These are phyloP conservation scores for Meiosimyza decipiens DNA, from an alignment of 2,888 invertebrate species.

Conservation along the genomic window DNA sequence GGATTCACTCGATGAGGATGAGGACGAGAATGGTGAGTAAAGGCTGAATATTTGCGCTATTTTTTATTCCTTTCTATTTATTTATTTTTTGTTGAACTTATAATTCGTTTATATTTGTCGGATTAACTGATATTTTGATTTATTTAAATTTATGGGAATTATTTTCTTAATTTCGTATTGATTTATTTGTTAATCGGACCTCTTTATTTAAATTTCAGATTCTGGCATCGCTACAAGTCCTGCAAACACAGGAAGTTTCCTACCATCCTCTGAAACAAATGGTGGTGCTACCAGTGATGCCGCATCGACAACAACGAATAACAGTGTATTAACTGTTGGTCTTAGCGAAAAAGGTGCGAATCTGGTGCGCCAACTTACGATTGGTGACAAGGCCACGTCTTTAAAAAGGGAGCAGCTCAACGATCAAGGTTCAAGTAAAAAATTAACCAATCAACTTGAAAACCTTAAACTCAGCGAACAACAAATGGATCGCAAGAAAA, in stretches of 20 bases:
- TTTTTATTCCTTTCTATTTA: neutral
- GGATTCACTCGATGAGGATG: slow-evolving; percentile 69
- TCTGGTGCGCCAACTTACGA: slow-evolving; percentile 57
- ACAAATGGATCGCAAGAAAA: slow-evolving; percentile 44
- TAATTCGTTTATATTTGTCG: no score
- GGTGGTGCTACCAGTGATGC: slow-evolving; percentile 41
- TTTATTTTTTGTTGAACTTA: no score
- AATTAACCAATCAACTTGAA: slow-evolving; percentile 48
- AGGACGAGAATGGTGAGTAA: slow-evolving; percentile 68
- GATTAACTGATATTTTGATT: no score
- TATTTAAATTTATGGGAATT: no score
- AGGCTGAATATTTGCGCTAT: neutral
- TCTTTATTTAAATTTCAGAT: slow-evolving; percentile 50
- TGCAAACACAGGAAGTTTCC: slow-evolving; percentile 52
- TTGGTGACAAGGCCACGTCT: slow-evolving; percentile 39
- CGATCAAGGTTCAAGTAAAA: slow-evolving; percentile 41
- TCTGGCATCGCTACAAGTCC: slow-evolving; percentile 66
- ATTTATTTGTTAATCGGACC: neutral
- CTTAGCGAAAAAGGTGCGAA: slow-evolving; percentile 63
- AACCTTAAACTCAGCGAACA: slow-evolving; percentile 41
- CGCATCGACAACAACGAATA: slow-evolving; percentile 42
- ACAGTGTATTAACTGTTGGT: slow-evolving; percentile 58
- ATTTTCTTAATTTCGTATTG: neutral
- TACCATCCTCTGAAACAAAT: slow-evolving; percentile 47
- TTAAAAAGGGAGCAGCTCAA: slow-evolving; percentile 35